Evolutionary conservation across 2,888 invertebrate species (phyloP), one percentile per base, ranked within the genome.

Genomic region (Lymantria monacha): DNA sequence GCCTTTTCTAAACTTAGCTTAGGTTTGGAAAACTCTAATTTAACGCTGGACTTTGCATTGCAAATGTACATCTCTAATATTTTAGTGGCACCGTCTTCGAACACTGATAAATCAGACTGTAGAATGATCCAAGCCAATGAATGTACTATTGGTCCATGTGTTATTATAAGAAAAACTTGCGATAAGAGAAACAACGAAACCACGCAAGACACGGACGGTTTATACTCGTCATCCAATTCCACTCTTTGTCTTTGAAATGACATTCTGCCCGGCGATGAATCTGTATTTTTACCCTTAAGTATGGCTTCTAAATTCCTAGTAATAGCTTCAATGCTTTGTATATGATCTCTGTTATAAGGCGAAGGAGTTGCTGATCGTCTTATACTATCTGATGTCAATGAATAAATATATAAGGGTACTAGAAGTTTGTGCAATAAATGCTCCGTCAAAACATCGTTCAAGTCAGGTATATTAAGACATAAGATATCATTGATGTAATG

Each of bases 401-500:
- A 99, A 81, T 96, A 97, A 65, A 99, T 97, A 82, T 98, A 98
- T 53, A 99, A 84, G 8, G 99, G 99, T 61, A 99, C 95, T 52
- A 99, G 92, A 1, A 99, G 92, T 83, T 98, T 96, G 85, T 98
- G 97, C 60, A 99, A 92, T 54, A 99, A 92, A 86, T 99, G 98
- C 80, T 98, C 98, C 0, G 97, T 97, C 49, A 99, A 89, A 44
- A 99, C 98, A 70, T 97, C 96, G 85, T 99, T 99, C 49, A 99
- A 92, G 74, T 97, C 97, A 47, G 96, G 95, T 68, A 99, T 98
- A 79, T 97, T 95, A 51, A 99, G 93, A 74, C 97, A 95, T 14
- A 99, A 93, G 69, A 99, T 99, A 79, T 99, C 99, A 79, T 99
- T 99, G 51, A 99, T 92, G 82, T 99, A 99, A 86, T 99, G 99